phyloP scores from a whole-genome alignment of 1,140 invertebrate species.

The Drosophila punjabiensis region DNA sequence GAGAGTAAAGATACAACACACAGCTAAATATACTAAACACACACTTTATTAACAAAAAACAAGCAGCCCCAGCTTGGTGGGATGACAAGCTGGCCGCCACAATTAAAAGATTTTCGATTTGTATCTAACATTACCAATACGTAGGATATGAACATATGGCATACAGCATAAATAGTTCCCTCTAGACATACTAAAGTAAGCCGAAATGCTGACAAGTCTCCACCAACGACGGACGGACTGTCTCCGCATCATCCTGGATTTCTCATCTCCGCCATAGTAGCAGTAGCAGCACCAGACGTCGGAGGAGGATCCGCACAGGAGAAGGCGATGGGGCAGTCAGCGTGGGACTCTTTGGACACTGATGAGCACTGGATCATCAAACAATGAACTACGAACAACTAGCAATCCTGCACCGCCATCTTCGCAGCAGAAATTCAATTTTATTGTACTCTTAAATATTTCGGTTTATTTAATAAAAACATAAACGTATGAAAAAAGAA shows the following conservation, averaged over 20 bases:
- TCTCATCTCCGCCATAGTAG: conserved; percentile 1
- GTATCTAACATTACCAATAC: conserved; percentile 83
- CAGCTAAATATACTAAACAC: conserved; percentile 52
- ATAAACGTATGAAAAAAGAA: conserved; percentile 75
- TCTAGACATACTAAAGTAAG: conserved; percentile 78
- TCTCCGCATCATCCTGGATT: conserved; percentile 10
- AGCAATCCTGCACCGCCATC: conserved; percentile 53
- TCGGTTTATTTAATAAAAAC: conserved; percentile 85
- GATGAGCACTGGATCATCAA: conserved; percentile 36
- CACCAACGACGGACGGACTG: conserved; percentile 40
- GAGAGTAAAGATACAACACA: conserved; percentile 63
- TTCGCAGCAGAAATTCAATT: conserved; percentile 79
- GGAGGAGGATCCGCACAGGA: conserved; percentile 9
- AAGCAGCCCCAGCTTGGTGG: conserved; percentile 46
- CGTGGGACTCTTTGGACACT: conserved; percentile 43
- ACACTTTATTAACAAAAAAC: conserved; percentile 65
- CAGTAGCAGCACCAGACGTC: neutral
- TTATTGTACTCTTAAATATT: conserved; percentile 85
- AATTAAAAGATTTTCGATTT: conserved; percentile 74
- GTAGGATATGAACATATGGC: conserved; percentile 81
- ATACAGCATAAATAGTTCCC: conserved; percentile 73
- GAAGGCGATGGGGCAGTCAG: conserved; percentile 17
- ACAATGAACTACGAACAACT: conserved; percentile 34
- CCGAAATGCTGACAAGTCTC: conserved; percentile 70
- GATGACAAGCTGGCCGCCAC: conserved; percentile 50